phyloP scores from a whole-genome alignment of 2,888 invertebrate species.

The Drosophila basisetae region DNA sequence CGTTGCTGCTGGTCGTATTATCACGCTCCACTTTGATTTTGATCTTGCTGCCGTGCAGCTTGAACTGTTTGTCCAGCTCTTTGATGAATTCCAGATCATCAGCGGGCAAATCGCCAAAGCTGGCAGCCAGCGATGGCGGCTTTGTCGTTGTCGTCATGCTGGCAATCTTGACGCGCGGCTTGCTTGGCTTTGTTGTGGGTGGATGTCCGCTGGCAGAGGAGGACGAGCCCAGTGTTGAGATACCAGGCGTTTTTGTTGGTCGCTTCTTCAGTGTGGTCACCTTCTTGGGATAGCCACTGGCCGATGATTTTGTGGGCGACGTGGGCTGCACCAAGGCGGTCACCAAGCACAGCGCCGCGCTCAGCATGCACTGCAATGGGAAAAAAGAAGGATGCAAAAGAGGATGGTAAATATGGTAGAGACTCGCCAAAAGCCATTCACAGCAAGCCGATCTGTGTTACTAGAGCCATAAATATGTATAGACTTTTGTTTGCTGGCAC shows the following conservation, averaged over 20 bases:
- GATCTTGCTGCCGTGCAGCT: constrained; percentile 83
- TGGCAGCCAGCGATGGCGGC: constrained; percentile 62
- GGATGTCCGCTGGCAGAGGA: constrained; percentile 9
- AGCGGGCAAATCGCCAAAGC: constrained; percentile 81
- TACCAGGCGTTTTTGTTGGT: constrained; percentile 73
- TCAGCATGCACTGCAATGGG: constrained; percentile 59
- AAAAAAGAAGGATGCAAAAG: constrained; percentile 13
- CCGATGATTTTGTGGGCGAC: constrained; percentile 38
- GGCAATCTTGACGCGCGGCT: constrained; percentile 63
- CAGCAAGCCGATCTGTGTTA: background rate
- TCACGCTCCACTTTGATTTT: constrained; percentile 84
- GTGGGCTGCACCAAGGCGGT: constrained; percentile 44
- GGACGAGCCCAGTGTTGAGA: constrained; percentile 11
- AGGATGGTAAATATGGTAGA: background rate
- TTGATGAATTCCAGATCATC: constrained; percentile 85
- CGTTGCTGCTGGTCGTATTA: constrained; percentile 70
- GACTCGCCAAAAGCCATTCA: constrained; percentile 1
- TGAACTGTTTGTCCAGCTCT: constrained; percentile 85
- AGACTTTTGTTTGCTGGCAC: constrained; percentile 6
- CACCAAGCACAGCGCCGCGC: constrained; percentile 61
- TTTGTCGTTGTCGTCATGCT: constrained; percentile 37
- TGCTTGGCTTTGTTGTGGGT: constrained; percentile 63
- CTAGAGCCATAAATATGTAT: background rate
- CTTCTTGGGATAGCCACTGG: constrained; percentile 81
- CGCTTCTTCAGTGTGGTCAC: constrained; percentile 81